phyloP scores from a whole-genome alignment of 2,888 invertebrate species.

The Campoplex nolae region DNA sequence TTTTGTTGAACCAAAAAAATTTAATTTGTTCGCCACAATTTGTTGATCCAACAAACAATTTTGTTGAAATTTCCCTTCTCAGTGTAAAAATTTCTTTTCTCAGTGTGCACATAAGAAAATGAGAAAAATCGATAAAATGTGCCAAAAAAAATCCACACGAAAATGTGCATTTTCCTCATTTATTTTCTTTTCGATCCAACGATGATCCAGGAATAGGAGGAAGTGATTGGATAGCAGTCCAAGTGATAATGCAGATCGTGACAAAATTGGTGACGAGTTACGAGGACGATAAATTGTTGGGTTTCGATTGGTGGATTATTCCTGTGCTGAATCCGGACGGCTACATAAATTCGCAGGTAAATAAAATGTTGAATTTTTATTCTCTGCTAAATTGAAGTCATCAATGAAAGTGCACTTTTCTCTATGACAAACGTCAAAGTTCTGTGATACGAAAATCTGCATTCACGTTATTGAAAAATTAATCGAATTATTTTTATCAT shows the following conservation, averaged over 20 bases:
- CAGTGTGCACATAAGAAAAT: too few relatives aligned
- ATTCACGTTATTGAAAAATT: conserved; percentile 13
- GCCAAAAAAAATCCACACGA: neutral
- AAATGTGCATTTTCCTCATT: neutral
- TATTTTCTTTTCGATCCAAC: neutral
- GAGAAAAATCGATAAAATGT: neutral
- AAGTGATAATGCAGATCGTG: conserved; percentile 46
- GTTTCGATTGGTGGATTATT: conserved; percentile 67
- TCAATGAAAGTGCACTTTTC: neutral
- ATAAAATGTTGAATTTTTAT: conserved; percentile 40
- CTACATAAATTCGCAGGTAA: conserved; percentile 57
- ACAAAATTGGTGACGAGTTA: conserved; percentile 59
- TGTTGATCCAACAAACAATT: too few relatives aligned
- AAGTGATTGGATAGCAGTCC: conserved; percentile 62
- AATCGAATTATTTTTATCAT: neutral
- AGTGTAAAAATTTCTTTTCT: too few relatives aligned
- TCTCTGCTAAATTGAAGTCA: neutral
- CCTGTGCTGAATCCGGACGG: conserved; percentile 65
- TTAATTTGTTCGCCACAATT: too few relatives aligned
- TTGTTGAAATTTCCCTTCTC: too few relatives aligned
- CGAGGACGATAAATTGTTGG: conserved; percentile 47
- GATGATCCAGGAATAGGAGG: conserved; percentile 54
- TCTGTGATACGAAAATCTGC: neutral
- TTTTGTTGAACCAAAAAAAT: too few relatives aligned
- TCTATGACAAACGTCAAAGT: neutral